These are phyloP conservation scores for Tapera naevia DNA, from an alignment of 2,797 vertebrate species.

Conservation along the genomic window DNA sequence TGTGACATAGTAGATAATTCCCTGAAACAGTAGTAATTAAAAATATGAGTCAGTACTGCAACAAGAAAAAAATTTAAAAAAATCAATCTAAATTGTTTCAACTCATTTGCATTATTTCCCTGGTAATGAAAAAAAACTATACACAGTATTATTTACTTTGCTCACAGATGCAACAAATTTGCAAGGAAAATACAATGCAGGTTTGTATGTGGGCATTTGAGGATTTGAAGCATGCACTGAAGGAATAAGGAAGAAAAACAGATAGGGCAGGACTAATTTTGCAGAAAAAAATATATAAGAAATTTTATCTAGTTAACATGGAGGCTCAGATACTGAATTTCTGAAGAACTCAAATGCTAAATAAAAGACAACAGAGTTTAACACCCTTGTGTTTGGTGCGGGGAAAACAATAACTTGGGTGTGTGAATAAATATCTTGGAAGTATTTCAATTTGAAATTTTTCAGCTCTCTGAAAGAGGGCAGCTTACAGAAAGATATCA, in stretches of 20 bases:
- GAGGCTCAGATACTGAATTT: not conserved
- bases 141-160: not conserved
- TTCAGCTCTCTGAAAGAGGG: not conserved
- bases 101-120: not conserved
- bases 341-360: not conserved
- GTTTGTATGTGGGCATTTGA: not conserved
- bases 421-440: not conserved
- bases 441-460: not conserved
- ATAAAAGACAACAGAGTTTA: not conserved
- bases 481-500: not conserved
- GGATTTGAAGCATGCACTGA: not conserved
- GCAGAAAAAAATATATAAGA: not conserved
- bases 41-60: not conserved
- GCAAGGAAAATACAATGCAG: not conserved
- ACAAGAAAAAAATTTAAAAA: not conserved
- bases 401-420: not conserved
- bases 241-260: not conserved
- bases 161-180: not conserved
- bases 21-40: constrained; percentile 73
- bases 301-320: not conserved
- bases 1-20: constrained; percentile 96
- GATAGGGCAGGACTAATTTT: not conserved
- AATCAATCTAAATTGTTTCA: not conserved
- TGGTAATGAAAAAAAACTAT: not conserved
- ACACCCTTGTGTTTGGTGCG: not conserved